Evolutionary conservation across 2,888 invertebrate genomes (phyloP), one percentile per base, ranked within the genome.

Genomic region (Elegia similella): DNA sequence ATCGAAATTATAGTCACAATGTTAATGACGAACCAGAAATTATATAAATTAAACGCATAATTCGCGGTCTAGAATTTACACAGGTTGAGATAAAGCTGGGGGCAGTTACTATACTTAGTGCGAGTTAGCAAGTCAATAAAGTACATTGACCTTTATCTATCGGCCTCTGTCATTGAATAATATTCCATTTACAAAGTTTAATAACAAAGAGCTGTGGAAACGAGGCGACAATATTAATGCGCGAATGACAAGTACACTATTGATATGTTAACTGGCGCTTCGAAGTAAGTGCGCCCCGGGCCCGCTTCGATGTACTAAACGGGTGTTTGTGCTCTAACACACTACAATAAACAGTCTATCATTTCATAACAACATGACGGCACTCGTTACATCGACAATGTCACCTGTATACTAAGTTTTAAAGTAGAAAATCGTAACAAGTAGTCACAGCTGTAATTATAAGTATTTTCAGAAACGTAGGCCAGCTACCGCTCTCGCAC

Each of bases 301-400:
- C 50, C 34, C 29, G 16, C 30, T 34, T 30, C 16, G 50, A 56
- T 48, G 55, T 55, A 44, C 38, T 29, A 52, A 30, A 23, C 23
- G 50, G 62, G 64, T 61, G 61, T 72, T 82, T 81, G 82, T 80
- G 82, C 82, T 70, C 68, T 64, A 73, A 75, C 76, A 71, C 72
- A 70, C 73, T 77, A 76, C 67, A 73, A 67, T 76, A 76, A 77
- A 80, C 81, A 84, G 82, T 84, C 83, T 84, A 77, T 77, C 70
- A 63, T 70, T 74, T 62, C 71, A 64, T 65, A 70, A 67, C 68
- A 68, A 70, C 65, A 68, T 66, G 71, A 66, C 67, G 70, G 65
- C 68, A 72, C 72, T 62, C 69, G 42, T 60, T 62, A 58, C 62
- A 60, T 59, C 60, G 55, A 54, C 47, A 57, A 48, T 55, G 44